These are phyloP conservation scores for Chaetoderma sp. DNA, from an alignment of 2,888 invertebrate species.

Conservation along the genomic window DNA sequence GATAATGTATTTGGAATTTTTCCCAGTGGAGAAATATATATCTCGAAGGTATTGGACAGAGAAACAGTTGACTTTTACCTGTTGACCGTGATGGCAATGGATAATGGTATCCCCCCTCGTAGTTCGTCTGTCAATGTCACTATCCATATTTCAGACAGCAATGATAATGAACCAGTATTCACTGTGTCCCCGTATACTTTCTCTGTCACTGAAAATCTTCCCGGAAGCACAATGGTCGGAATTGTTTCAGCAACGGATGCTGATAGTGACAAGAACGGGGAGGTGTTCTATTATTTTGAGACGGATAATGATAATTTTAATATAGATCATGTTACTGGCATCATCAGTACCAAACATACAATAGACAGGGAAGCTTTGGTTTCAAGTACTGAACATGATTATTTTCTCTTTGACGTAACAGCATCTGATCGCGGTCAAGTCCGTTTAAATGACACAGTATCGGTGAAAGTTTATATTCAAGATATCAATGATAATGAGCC, in stretches of 20 bases:
- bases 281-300: constrained; percentile 89
- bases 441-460: constrained; percentile 44
- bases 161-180: constrained; percentile 72
- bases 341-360: constrained; percentile 85
- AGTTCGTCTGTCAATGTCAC: constrained; percentile 88
- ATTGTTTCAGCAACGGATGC: constrained; percentile 78
- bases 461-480: constrained; percentile 49
- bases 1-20: constrained; percentile 92
- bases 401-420: constrained; percentile 48
- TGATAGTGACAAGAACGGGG: constrained; percentile 87
- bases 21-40: constrained; percentile 92
- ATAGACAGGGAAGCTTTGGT: constrained; percentile 63
- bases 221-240: constrained; percentile 53
- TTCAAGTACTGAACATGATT: constrained; percentile 41
- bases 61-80: constrained; percentile 93
- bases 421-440: constrained; percentile 55
- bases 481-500: constrained; percentile 76
- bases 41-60: constrained; percentile 86
- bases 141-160: constrained; percentile 78
- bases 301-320: constrained; percentile 77
- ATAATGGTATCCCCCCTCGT: constrained; percentile 72
- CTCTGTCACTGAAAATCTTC: constrained; percentile 53
- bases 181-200: constrained; percentile 73
- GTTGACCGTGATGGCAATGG: constrained; percentile 84
- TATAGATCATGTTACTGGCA: constrained; percentile 93